Evolutionary conservation across 2,113 vertebrate species (phyloP).

Genomic region (Channa argus): DNA sequence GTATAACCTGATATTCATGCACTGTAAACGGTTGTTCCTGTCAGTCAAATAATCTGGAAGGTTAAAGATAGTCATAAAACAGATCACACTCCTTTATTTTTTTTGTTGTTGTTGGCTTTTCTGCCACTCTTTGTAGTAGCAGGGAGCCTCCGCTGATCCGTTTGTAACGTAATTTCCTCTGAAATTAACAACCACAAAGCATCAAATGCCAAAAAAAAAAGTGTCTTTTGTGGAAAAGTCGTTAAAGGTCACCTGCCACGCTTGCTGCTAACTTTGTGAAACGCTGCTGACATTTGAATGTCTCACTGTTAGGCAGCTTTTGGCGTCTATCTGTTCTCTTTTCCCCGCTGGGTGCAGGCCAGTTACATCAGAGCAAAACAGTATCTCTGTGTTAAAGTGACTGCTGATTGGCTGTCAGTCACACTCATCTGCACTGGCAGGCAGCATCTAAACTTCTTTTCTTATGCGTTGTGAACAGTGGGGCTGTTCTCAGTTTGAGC

Average conservation of each 20-base stretch:
- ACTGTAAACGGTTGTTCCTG: background rate
- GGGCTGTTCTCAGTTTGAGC: no score
- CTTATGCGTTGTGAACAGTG: no score
- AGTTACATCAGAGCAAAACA: constrained; percentile 6
- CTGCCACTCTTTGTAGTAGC: background rate
- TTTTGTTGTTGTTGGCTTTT: background rate
- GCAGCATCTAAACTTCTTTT: no score
- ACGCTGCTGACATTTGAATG: constrained; percentile 50
- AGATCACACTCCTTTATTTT: background rate
- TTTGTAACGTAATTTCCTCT: background rate
- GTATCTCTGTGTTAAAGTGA: background rate
- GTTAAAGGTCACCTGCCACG: constrained; percentile 40
- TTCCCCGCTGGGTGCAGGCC: background rate
- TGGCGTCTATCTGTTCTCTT: constrained; percentile 2
- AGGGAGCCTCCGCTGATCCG: background rate
- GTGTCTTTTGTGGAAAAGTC: background rate
- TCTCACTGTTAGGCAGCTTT: constrained; percentile 13
- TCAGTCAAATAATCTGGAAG: background rate
- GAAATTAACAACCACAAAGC: constrained; percentile 12
- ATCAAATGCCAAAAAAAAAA: constrained; percentile 6
- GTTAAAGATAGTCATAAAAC: constrained; percentile 10
- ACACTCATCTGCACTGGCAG: no score
- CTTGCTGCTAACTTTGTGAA: constrained; percentile 9
- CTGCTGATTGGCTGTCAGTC: constrained; percentile 25
- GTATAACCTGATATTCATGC: background rate